Evolutionary conservation across 2,888 invertebrate genomes (phyloP), one percentile per base, ranked within the genome.

Genomic region (Drosophila mercatorum): DNA sequence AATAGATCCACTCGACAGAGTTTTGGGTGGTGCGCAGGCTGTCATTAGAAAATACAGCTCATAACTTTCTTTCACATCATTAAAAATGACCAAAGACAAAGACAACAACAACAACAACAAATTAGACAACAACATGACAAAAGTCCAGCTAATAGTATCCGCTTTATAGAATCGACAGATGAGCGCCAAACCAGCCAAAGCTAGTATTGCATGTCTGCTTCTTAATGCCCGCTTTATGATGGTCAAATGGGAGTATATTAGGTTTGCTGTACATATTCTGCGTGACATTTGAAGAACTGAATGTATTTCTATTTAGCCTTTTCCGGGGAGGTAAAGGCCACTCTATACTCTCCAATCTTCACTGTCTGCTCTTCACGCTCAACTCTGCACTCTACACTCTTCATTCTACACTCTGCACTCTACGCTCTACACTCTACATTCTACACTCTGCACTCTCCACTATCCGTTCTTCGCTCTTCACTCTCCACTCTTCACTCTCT

Each of bases 51-150:
- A 75, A 64, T 74, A 40, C 60, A 40, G 52, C 60, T 53, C 44
- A 55, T 64, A 75, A 84, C 88, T 86, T 86, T 88, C 86, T 86
- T 90, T 89, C 72, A 81, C 84, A 86, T 90, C 90, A 90, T 86
- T 86, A 86, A 89, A 83, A 75, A 68, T 57, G 73, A 59, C 61
- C 53, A 56, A 65, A 57, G 55, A 65, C 53, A 17, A 17, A 17
- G 57, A 47, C 52, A 36, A 52, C 46, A 78, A 47, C 52, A 36
- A 52, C 46, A 78, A 81, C 64, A 52, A 68, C 61, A 73, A 78
- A 80, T 80, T 71, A 80, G 72, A 63, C 75, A 68, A 44, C 53
- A 80, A 78, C 72, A 78, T 82, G 83, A 80, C 76, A 82, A 80
- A 76, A 80, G 76, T 47, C 67, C 61, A 64, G 43, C 65, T 80